phyloP scores from a whole-genome alignment of 2,797 vertebrate species.

The Choloepus didactylus region DNA sequence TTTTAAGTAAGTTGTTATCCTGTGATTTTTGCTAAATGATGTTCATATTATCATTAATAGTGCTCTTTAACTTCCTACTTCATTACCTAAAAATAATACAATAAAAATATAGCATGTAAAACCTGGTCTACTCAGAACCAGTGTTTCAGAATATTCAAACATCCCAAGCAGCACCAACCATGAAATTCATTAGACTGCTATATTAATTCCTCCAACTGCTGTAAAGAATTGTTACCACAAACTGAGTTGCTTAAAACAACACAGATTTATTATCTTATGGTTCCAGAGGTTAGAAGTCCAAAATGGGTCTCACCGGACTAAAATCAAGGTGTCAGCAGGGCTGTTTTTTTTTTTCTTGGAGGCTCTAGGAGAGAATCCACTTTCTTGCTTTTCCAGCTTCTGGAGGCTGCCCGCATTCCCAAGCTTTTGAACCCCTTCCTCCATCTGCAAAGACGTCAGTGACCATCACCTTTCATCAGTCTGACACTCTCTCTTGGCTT shows the following conservation, averaged over 20 bases:
- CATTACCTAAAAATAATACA: slow-evolving; percentile 12
- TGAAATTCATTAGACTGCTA: neutral
- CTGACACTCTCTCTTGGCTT: neutral
- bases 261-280: neutral
- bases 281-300: neutral
- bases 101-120: neutral
- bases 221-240: neutral
- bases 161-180: neutral
- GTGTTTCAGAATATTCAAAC: neutral
- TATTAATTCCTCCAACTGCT: neutral
- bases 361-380: neutral
- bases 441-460: neutral
- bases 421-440: neutral
- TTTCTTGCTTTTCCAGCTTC: neutral
- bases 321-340: neutral
- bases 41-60: slow-evolving; percentile 27
- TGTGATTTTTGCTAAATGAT: slow-evolving; percentile 29
- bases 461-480: neutral
- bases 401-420: neutral
- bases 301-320: neutral
- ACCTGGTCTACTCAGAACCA: neutral
- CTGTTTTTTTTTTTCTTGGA: neutral
- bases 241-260: neutral
- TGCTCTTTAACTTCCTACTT: slow-evolving; percentile 6
- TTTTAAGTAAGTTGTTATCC: slow-evolving; percentile 23